Percentiles rank a stretch among this genome's conserved stretches.
Conservation (phyloP, 1,140 invertebrate genomes). For the Neuroterus valhalla region DNA sequence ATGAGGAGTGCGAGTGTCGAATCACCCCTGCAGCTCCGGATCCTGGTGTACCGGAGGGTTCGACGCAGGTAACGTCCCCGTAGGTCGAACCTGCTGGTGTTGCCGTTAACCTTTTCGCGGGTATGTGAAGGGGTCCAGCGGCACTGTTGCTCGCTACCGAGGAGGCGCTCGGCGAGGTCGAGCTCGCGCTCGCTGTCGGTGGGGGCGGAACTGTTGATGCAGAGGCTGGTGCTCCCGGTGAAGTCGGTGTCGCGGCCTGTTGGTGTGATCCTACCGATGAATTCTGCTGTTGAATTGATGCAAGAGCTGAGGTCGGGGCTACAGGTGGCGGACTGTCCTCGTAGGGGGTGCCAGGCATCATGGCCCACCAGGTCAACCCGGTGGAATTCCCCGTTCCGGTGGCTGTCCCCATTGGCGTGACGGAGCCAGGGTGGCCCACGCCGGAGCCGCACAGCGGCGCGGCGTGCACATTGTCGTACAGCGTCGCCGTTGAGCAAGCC, state of each 20-base stretch:
- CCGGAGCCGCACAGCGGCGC: constrained; percentile 81
- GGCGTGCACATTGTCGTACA: constrained; percentile 85
- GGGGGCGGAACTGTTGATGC: constrained; percentile 75
- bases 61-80: constrained; percentile 78
- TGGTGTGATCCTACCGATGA: constrained; percentile 72
- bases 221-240: constrained; percentile 76
- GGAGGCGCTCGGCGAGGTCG: constrained; percentile 81
- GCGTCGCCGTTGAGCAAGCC: constrained; percentile 85
- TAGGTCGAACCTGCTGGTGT: constrained; percentile 72
- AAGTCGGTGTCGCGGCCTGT: constrained; percentile 72
- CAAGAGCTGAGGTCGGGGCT: constrained; percentile 74
- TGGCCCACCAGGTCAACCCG: constrained; percentile 87
- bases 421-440: constrained; percentile 80
- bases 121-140: constrained; percentile 86
- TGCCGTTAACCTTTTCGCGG: constrained; percentile 83
- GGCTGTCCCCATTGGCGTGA: constrained; percentile 84
- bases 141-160: constrained; percentile 79
- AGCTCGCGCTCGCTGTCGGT: constrained; percentile 77
- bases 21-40: constrained; percentile 78
- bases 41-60: constrained; percentile 67
- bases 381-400: constrained; percentile 85
- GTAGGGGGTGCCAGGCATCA: constrained; percentile 87
- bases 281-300: constrained; percentile 73
- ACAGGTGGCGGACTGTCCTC: constrained; percentile 83
- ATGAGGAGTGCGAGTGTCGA: constrained; percentile 82